A percentile compares a stretch with the other conserved stretches of the same genome.
phyloP scores from a whole-genome alignment of 2,888 invertebrate species.

The Apamea epomidion region DNA sequence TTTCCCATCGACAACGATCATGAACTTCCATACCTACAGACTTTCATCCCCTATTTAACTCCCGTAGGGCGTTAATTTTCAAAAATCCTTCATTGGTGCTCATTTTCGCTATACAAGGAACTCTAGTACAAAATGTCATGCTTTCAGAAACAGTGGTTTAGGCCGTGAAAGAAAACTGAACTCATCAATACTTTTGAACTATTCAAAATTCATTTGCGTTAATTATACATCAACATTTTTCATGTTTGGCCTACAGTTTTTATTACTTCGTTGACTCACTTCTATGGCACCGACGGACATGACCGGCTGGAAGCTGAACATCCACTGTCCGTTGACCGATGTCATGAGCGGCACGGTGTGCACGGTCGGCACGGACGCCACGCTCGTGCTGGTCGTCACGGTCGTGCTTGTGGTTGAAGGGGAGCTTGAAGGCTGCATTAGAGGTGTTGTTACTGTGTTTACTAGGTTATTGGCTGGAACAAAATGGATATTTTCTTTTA shows the following conservation, averaged over 20 bases:
- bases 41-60: neutral
- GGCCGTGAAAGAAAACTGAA: neutral
- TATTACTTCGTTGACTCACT: conserved; percentile 68
- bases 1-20: neutral
- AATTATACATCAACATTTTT: neutral
- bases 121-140: neutral
- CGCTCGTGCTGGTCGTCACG: conserved; percentile 35
- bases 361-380: conserved; percentile 70
- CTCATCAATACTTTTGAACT: neutral
- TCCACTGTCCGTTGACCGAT: conserved; percentile 88
- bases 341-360: conserved; percentile 86
- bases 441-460: conserved; percentile 76
- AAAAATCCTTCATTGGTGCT: too few species aligned
- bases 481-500: neutral
- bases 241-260: neutral
- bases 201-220: neutral
- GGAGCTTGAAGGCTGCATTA: conserved; percentile 62
- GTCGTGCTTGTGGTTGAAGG: conserved; percentile 51
- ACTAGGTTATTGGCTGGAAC: conserved; percentile 74
- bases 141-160: neutral
- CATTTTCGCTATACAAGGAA: neutral
- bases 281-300: conserved; percentile 86
- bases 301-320: conserved; percentile 86
- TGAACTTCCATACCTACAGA: neutral
- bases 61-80: too few species aligned